Evolutionary conservation across 2,888 invertebrate genomes (phyloP), one percentile per base, ranked within the genome.

Genomic region (Mythimna vitellina): DNA sequence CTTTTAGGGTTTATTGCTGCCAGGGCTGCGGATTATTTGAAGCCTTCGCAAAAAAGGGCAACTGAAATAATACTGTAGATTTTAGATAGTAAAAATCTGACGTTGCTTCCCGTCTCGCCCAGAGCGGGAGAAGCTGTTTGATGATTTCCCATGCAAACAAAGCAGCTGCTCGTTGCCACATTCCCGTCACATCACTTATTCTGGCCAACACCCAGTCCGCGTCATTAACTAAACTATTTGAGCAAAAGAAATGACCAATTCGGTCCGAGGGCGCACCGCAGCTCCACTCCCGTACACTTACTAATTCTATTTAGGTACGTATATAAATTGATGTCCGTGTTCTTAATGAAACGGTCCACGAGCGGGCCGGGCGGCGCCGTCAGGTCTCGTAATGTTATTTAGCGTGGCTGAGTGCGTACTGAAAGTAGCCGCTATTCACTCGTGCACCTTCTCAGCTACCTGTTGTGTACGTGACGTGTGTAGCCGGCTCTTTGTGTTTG

Each of bases 321-420:
- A 72, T 69, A 75, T 66, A 78, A 78, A 78, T 65, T 60, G 62
- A 65, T 66, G 72, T 72, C 73, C 46, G 68, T 76, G 54, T 73
- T 81, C 73, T 74, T 82, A 81, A 78, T 81, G 66, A 81, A 81
- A 81, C 57, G 32, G 64, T 65, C 58, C 10, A 6, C 12, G 25
- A 22, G 69, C 42, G 22, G 1, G 10, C 25, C 25, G 46, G 8
- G 32, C 14, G 68, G 12, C 20, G 56, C 49, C n/a, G 20, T 22
- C n/a, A 29, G 25, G n/a, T 7, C 53, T 73, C 32, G 56, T 73
- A 73, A 82, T 78, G 56, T 67, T 67, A 71, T 79, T 70, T 61
- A 68, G 42, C 60, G 61, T 25, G 29, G 57, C 70, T 57, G 63
- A 61, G 25, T n/a, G 62, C 22, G 25, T 29, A 12, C 42, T 7